phyloP scores from a whole-genome alignment of 2,888 invertebrate genomes.

The Acanthosepion esculentum region DNA sequence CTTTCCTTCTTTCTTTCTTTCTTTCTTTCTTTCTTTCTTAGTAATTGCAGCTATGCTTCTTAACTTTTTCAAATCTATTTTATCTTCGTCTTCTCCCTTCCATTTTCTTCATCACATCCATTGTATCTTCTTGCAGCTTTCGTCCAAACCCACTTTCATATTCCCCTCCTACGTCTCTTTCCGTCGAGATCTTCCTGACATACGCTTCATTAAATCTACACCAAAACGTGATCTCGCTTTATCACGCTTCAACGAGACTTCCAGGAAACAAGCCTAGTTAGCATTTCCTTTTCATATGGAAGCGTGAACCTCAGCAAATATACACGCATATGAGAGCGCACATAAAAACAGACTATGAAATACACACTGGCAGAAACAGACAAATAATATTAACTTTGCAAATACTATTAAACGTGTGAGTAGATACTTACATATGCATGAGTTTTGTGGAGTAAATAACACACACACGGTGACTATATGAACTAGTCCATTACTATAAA shows the following conservation, averaged over 20 bases:
- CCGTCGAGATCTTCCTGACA: neutral
- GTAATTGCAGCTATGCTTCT: rapidly evolving
- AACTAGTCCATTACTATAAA: no score
- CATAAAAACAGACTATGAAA: neutral
- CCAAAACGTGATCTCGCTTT: neutral
- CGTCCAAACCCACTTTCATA: neutral
- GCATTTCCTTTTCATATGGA: neutral
- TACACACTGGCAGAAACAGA: neutral
- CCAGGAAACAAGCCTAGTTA: constrained; percentile 12
- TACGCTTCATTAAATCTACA: neutral
- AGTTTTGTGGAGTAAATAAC: no score
- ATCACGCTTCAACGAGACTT: neutral
- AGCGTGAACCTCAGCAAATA: neutral
- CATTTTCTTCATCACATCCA: neutral
- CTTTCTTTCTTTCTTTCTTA: no score
- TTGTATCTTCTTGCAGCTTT: neutral
- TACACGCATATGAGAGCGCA: neutral
- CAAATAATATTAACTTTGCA: neutral
- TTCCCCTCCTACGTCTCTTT: neutral
- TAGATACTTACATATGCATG: neutral
- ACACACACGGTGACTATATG: no score
- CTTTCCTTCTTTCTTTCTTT: no score
- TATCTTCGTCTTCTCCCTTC: neutral
- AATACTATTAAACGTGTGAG: neutral
- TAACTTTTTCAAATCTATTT: neutral